These are phyloP conservation scores for Poecilia velifera DNA, from an alignment of 2,797 vertebrate genomes.

Conservation along the genomic window DNA sequence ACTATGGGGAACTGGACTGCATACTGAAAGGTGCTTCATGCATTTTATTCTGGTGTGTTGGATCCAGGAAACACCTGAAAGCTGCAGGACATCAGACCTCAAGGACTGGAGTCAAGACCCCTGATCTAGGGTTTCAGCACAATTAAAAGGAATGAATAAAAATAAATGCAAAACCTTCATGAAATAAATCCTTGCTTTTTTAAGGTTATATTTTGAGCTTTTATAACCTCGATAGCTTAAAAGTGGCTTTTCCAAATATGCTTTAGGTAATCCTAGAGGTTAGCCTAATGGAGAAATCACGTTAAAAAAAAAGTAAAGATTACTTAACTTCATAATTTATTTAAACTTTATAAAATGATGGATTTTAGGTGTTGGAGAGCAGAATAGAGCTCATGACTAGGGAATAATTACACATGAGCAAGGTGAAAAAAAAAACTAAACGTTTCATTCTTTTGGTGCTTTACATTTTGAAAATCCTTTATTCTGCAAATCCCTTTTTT, in stretches of 20 bases:
- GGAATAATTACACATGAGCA: background rate
- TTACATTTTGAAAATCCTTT: background rate
- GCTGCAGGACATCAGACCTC: background rate
- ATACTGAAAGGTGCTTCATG: background rate
- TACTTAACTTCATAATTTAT: background rate
- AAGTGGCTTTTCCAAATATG: background rate
- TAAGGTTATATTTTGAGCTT: background rate
- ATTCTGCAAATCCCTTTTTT: background rate
- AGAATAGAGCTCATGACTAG: background rate
- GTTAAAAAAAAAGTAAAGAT: background rate
- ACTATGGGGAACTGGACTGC: background rate
- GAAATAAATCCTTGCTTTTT: background rate
- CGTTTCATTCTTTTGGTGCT: background rate
- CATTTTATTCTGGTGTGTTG: background rate
- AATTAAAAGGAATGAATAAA: background rate
- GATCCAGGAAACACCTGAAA: background rate
- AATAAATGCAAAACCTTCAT: background rate
- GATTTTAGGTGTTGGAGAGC: background rate
- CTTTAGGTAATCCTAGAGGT: background rate
- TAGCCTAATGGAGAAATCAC: background rate
- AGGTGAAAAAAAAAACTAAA: background rate
- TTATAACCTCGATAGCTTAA: background rate
- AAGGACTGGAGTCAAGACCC: background rate
- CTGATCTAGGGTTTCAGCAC: background rate
- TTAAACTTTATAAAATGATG: background rate